These are phyloP conservation scores for Probosciger aterrimus DNA, from an alignment of 2,113 vertebrate genomes.

Conservation along the genomic window DNA sequence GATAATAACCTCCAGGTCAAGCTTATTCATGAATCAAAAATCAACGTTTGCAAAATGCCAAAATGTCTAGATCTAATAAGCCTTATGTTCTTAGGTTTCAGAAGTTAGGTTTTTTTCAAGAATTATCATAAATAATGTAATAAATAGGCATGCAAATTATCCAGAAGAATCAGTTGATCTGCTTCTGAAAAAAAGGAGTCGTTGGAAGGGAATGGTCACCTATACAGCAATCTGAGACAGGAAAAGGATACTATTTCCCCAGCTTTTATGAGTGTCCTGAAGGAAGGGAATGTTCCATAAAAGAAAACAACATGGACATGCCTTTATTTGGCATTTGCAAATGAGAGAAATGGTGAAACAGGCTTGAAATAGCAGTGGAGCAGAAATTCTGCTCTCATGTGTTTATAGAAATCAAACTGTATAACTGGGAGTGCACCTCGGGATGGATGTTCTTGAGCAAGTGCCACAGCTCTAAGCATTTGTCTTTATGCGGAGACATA, in stretches of 20 bases:
- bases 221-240: background rate
- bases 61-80: conserved; percentile 16
- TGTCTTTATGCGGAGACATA: background rate
- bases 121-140: conserved; percentile 40
- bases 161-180: background rate
- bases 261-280: background rate
- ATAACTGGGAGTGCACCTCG: background rate
- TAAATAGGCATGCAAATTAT: conserved; percentile 22
- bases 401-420: background rate
- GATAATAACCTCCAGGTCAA: conserved; percentile 11
- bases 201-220: background rate
- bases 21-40: conserved; percentile 43
- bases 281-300: conserved; percentile 19
- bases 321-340: conserved; percentile 17
- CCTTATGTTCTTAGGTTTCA: conserved; percentile 45
- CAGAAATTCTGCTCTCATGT: background rate
- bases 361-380: conserved; percentile 1
- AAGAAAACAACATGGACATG: background rate
- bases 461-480: background rate
- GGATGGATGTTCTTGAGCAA: background rate
- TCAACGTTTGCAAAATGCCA: conserved; percentile 38
- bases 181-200: background rate
- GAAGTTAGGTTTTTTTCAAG: conserved; percentile 37
- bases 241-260: background rate
- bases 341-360: conserved; percentile 2